These are phyloP conservation scores for Clarias fuscus DNA, from an alignment of 2,797 vertebrate species.

Conservation along the genomic window DNA sequence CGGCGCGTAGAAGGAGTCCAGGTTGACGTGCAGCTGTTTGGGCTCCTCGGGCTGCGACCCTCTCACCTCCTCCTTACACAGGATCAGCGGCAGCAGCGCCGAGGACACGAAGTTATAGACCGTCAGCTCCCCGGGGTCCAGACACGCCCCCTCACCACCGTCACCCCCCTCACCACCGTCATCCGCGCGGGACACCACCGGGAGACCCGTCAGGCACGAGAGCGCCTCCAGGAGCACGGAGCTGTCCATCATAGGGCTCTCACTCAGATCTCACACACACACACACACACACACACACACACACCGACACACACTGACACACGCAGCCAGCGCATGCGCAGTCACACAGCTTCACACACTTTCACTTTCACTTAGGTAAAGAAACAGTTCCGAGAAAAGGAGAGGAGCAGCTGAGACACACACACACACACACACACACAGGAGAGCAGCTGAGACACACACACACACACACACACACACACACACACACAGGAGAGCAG, in stretches of 20 bases:
- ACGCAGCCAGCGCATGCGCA: background rate
- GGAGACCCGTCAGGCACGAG: background rate
- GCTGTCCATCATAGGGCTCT: background rate
- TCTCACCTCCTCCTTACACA: background rate
- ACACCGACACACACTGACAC: no score
- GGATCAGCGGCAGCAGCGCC: slow-evolving; percentile 13
- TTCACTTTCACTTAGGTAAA: slow-evolving; percentile 12
- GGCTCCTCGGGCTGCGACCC: background rate
- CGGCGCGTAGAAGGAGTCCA: background rate
- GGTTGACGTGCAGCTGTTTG: background rate
- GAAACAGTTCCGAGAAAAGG: background rate
- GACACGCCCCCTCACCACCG: no score
- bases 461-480: no score
- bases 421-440: background rate
- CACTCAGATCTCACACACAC: no score
- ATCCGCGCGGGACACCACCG: background rate
- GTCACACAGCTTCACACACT: background rate
- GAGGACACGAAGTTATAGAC: slow-evolving; percentile 16
- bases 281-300: no score
- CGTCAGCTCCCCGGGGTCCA: background rate
- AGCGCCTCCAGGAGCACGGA: slow-evolving; percentile 11
- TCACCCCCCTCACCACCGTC: no score
- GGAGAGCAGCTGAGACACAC: no score
- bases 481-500: no score
- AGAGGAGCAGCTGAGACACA: background rate